Evolutionary conservation across 2,888 invertebrate species (phyloP).

Genomic region (Noctua fimbriata): DNA sequence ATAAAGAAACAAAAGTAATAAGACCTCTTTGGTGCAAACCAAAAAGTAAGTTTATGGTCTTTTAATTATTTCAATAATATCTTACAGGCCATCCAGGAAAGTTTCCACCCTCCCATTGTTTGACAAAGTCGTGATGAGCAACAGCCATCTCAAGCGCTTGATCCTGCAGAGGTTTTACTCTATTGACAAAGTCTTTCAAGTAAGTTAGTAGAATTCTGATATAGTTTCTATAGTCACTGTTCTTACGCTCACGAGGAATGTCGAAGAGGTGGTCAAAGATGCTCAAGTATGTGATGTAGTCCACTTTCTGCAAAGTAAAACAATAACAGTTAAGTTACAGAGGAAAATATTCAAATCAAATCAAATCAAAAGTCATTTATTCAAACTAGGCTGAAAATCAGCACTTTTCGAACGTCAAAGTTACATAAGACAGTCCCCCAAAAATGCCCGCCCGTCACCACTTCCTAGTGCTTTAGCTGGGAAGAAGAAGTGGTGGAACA

Average conservation of each 20-base stretch:
- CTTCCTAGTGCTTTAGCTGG: too few species aligned
- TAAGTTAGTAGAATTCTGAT: conserved; percentile 96
- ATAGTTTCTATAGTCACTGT: conserved; percentile 96
- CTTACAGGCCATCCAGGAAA: conserved; percentile 98
- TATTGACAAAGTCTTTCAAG: conserved; percentile 94
- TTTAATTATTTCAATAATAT: neutral
- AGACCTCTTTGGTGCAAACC: neutral
- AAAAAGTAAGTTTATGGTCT: neutral
- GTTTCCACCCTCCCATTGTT: conserved; percentile 96
- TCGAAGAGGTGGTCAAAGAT: conserved; percentile 99
- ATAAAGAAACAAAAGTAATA: neutral
- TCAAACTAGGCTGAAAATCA: too few species aligned
- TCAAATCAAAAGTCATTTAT: too few species aligned
- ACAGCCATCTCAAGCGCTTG: conserved; percentile 94
- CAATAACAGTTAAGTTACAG: neutral
- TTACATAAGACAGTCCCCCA: too few species aligned
- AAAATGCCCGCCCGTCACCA: too few species aligned
- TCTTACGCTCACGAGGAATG: conserved; percentile 97
- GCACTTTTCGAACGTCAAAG: too few species aligned
- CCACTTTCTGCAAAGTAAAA: conserved; percentile 92
- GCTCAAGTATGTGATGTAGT: conserved; percentile 98
- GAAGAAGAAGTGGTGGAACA: too few species aligned
- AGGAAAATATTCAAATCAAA: neutral
- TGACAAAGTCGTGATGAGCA: conserved; percentile 94
- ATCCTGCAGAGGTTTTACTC: conserved; percentile 96